Conservation (phyloP, 2,113 vertebrate genomes). For the Aegithalos caudatus region DNA sequence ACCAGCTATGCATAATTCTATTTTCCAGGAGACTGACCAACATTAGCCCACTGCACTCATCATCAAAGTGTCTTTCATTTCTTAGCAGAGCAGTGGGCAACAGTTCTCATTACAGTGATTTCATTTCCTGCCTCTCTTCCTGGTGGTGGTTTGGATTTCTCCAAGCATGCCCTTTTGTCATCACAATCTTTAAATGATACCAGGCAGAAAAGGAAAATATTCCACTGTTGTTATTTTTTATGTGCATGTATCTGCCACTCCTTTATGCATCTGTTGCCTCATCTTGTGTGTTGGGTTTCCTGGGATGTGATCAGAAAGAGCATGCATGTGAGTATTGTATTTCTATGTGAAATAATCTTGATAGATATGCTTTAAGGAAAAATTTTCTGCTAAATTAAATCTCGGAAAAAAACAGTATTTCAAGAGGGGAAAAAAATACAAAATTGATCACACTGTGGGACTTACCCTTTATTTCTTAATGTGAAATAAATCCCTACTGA, state of each 20-base stretch:
- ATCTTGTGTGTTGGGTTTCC: not conserved
- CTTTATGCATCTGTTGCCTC: not conserved
- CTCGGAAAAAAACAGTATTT: not conserved
- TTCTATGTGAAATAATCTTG: not conserved
- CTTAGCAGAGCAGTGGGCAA: not conserved
- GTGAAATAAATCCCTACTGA: not conserved
- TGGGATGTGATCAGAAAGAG: not conserved
- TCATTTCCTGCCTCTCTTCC: constrained; percentile 33
- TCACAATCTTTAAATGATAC: not conserved
- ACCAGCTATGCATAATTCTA: constrained; percentile 50
- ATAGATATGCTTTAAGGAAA: not conserved
- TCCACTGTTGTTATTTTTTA: not conserved
- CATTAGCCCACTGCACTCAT: not conserved
- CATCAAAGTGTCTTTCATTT: not conserved
- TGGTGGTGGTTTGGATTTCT: not conserved
- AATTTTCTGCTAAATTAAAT: not conserved
- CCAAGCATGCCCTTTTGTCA: not conserved
- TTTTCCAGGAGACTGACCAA: constrained; percentile 56
- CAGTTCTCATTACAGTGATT: not conserved
- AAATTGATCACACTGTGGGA: not conserved
- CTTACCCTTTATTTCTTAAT: not conserved
- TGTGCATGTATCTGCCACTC: not conserved
- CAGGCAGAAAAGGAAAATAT: not conserved
- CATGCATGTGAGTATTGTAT: rapidly evolving
- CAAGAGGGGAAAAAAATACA: not conserved